phyloP scores from a whole-genome alignment of 1,140 invertebrate species.

The Sminthurides bifidus region DNA sequence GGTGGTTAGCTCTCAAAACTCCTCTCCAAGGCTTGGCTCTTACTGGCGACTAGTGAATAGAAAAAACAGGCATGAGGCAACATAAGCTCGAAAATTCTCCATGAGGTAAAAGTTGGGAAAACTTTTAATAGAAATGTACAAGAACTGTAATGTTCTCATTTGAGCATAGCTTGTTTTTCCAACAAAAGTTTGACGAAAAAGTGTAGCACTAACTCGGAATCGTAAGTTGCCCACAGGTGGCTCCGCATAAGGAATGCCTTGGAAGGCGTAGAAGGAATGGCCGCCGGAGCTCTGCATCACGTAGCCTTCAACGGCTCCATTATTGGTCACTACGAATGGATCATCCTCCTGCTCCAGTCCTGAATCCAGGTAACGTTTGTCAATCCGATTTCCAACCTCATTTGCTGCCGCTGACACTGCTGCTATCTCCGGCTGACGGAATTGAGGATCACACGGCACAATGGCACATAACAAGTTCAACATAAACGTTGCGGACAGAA shows the following conservation, averaged over 20 bases:
- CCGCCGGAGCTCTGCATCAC: conserved; percentile 2
- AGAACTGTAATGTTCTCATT: not conserved
- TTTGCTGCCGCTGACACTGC: not conserved
- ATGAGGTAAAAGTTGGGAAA: not conserved
- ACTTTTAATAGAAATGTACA: not conserved
- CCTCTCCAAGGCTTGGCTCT: conserved; percentile 2
- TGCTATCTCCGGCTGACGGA: conserved; percentile 3
- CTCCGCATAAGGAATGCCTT: conserved; percentile 15
- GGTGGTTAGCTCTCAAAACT: not conserved
- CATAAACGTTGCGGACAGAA: conserved; percentile 6
- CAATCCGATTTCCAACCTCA: not conserved
- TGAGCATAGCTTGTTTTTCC: not conserved
- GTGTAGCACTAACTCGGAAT: conserved; percentile 6
- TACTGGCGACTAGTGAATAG: conserved; percentile 7
- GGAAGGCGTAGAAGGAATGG: conserved; percentile 6
- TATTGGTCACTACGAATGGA: conserved; percentile 3
- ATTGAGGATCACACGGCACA: conserved; percentile 15
- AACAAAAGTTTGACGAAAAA: not conserved
- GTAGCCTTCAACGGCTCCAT: conserved; percentile 17
- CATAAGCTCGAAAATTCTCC: not conserved
- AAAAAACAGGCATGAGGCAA: not conserved
- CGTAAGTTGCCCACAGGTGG: not conserved
- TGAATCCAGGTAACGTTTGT: not conserved
- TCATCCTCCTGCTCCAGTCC: not conserved
- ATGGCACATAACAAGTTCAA: conserved; percentile 18